Conservation (phyloP, 2,888 invertebrate species). For the Halictus ligatus region DNA sequence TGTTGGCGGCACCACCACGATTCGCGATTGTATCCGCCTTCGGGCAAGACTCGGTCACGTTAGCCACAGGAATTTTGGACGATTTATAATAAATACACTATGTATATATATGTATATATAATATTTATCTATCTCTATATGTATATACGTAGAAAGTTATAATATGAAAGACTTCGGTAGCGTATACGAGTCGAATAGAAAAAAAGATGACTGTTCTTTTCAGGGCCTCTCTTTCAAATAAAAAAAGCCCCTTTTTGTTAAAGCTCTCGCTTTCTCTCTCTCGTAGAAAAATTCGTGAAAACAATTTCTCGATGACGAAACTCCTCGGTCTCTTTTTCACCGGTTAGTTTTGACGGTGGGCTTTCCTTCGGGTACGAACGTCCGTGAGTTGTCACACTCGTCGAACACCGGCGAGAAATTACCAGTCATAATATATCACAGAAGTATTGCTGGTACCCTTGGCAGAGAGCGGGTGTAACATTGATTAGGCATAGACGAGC, state of each 20-base stretch:
- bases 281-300: constrained; percentile 23
- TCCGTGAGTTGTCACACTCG: constrained; percentile 79
- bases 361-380: constrained; percentile 66
- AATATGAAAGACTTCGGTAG: constrained; percentile 52
- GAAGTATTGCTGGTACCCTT: constrained; percentile 55
- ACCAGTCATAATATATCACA: constrained; percentile 80
- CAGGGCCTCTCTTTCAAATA: background rate
- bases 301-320: background rate
- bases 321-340: constrained; percentile 39
- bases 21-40: constrained; percentile 79
- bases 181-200: background rate
- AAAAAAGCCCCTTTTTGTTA: background rate
- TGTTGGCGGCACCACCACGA: constrained; percentile 77
- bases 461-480: background rate
- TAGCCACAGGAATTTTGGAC: constrained; percentile 82
- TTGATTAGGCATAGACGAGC: background rate
- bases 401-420: constrained; percentile 68
- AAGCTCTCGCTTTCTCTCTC: background rate
- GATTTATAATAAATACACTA: constrained; percentile 58
- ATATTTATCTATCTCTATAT: background rate
- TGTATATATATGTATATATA: background rate
- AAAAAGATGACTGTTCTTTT: background rate
- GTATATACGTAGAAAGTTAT: constrained; percentile 19
- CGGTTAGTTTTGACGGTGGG: constrained; percentile 46
- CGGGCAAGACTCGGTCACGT: constrained; percentile 78